Base-by-base conservation (phyloP, 2,888 invertebrate genomes). In the Melipona bicolor region DNA sequence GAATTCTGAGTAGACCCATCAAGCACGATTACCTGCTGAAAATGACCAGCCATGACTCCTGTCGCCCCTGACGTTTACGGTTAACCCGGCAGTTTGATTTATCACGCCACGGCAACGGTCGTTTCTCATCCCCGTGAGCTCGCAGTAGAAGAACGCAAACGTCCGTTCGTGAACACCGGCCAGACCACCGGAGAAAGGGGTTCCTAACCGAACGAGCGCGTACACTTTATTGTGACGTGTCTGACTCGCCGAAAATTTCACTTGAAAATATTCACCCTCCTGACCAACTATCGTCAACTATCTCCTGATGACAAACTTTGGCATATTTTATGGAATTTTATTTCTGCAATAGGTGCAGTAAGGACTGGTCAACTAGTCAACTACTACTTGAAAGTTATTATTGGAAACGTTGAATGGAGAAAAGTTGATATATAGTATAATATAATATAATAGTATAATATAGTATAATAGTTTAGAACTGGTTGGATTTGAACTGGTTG, bases 21-120 rank as follows among this genome's bases (percentile, higher is more conserved):
- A 74, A 50, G 76, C 62, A 32, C 71, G 79, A 84, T 84, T 84
- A 79, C 79, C 81, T 70, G 81, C 62, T 79, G 84, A 86, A 86
- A 86, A 84, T 77, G 81, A 77, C 81, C 79, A 73, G 59, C 59
- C 81, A 68, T 74, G 84, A 70, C 73, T 79, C 64, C 77, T 79
- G 79, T 74, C 64, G 79, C 59, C 67, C 27, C 79, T 79, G 84
- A 86, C 86, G 79, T 84, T 86, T 81, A 86, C 84, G 81, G 81
- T 81, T 86, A 80, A 65, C 71, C 81, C 74, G 54, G 69, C 65
- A 79, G 76, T 77, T 81, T 86, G 86, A 86, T 86, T 84, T 86
- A 86, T 84, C 81, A 49, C 84, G 67, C 32, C 61, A 54, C 50
- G 64, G 59, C 21, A 27, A 56, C 15, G 75, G 59, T 61, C 71